These are phyloP conservation scores for Peromyscus aztecus DNA, from an alignment of 2,797 vertebrate genomes.

Conservation along the genomic window DNA sequence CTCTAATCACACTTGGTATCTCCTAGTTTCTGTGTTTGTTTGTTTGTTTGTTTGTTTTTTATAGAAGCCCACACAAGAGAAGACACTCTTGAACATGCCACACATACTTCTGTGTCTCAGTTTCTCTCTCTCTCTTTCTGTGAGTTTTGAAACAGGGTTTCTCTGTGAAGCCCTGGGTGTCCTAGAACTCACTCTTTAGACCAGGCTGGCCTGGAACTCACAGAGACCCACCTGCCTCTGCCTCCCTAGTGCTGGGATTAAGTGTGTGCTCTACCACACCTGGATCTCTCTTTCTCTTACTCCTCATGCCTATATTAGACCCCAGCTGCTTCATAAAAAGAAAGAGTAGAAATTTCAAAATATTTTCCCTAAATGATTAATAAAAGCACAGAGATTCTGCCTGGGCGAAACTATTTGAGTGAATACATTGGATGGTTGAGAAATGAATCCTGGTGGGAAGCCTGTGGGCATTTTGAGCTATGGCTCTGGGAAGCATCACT, in stretches of 20 bases:
- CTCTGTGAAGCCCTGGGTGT: no score
- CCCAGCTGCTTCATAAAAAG: neutral
- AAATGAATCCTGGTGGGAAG: neutral
- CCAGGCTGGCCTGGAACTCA: neutral
- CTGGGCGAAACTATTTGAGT: neutral
- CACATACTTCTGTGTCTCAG: neutral
- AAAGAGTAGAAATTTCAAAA: neutral
- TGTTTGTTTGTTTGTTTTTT: neutral
- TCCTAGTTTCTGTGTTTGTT: neutral
- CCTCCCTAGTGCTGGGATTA: neutral
- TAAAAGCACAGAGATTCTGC: neutral
- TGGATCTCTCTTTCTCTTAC: neutral
- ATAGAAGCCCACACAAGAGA: neutral
- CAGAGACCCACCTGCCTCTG: neutral
- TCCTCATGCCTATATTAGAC: neutral
- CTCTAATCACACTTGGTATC: neutral
- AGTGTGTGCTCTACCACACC: neutral
- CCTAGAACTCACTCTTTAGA: neutral
- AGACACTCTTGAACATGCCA: neutral
- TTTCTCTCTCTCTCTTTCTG: neutral
- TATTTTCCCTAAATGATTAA: conserved; percentile 15
- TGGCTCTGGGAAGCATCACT: neutral
- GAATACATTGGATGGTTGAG: neutral
- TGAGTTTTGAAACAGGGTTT: neutral
- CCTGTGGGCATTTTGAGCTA: neutral